Base-by-base conservation (phyloP, 2,797 vertebrate species). In the Onychomys arenicola region DNA sequence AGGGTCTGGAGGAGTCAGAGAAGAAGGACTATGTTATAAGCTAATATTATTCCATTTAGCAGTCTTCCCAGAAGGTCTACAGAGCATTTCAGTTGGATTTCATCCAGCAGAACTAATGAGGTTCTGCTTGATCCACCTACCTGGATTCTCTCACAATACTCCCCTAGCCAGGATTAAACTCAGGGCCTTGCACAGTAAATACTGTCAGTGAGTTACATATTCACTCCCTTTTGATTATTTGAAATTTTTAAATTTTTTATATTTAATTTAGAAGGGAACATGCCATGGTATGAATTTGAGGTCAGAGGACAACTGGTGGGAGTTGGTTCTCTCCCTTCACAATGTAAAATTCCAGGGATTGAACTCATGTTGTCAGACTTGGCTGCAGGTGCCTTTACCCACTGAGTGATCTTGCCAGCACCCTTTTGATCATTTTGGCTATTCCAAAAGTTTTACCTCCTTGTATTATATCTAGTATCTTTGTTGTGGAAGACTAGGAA, bases 41-140 rank as follows among this genome's bases (percentile, higher is more conserved):
- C 40, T 84, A 82, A 52, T 25, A 65, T 40, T 75, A 21, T 80
- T 96, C 63, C 32, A 43, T 92, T 89, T 94, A 85, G 59, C 67
- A 92, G 37, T 8, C 37, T 67, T 97, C 65, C 49, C 81, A 84
- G 61, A 90, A 95, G 69, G 10, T 55, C 69, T 77, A 19, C 32
- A 81, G 21, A 34, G 2, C 81, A 92, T 92, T 81, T 84, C 76
- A 83, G 0, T 93, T 91, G 77, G 12, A 57, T 92, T 49, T 83
- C 63, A 63, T 46, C 65, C 73, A 91, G 37, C 52, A 93, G 34
- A 94, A 59, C 73, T 65, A 77, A 89, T 91, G 29, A 61, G 49
- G n/a, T 27, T 40, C 55, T 82, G 55, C 23, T 40, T 63, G 65
- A 29, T 65, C 76, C 59, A 95, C 4, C 43, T 93, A 73, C 77